Base-by-base conservation (phyloP, 2,797 vertebrate genomes). In the Silurus lanzhouensis region DNA sequence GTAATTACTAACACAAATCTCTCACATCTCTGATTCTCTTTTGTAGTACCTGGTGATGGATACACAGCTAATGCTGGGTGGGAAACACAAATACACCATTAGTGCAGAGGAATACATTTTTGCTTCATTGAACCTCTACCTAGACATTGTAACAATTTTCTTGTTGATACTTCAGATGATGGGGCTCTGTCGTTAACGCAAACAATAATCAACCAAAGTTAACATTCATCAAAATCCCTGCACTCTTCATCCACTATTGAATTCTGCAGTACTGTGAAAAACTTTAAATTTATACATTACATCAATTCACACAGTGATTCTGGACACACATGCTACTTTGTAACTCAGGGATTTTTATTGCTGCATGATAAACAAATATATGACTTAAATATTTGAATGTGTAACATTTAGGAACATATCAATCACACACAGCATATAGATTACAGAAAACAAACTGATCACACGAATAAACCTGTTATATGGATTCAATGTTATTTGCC, bases 71-170 rank as follows among this genome's bases (percentile, higher is more conserved):
- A 95, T 95, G 84, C 85, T 97, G 46, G 96, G 95, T 46, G 93
- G 92, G 67, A 96, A 95, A 66, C 92, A 96, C 87, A 94, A 94
- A 84, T 95, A 93, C 83, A 19, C 90, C 66, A 25, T 96, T 85
- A 93, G 90, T 90, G 95, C 96, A 0, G 96, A 97, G 88, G 96
- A 97, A 84, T 96, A 97, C 7, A 87, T 96, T 75, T 96, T 96
- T 87, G 95, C 96, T 63, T 93, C 94, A 46, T 94, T 96, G 79
- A 97, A 94, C 88, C 95, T 97, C 75, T 97, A 96, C 87, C 81
- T 97, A 92, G 96, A 96, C 88, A 93, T 97, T 6, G 80, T 95
- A 71, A 89, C 87, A 71, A 83, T 96, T 87, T 97, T 96, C 91
- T 72, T 97, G 64, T 83, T 96, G 68, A 88, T 97, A 84, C 93